phyloP scores from a whole-genome alignment of 2,888 invertebrate genomes.

The Acrobasis repandana region DNA sequence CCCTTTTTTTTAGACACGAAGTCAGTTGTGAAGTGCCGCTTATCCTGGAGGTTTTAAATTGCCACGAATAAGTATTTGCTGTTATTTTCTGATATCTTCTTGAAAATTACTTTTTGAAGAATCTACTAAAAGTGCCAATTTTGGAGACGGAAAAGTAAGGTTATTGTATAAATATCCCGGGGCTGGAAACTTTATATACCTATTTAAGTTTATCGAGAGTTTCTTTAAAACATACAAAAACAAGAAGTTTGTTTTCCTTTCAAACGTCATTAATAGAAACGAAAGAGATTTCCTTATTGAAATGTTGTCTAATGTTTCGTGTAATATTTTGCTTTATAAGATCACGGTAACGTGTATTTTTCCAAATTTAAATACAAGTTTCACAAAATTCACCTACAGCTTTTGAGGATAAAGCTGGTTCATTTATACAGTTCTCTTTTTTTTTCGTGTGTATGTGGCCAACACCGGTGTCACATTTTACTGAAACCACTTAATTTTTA shows the following conservation, averaged over 20 bases:
- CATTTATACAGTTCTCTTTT: too few species aligned
- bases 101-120: slow-evolving; percentile 32
- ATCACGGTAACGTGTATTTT: too few species aligned
- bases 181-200: slow-evolving; percentile 47
- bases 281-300: neutral
- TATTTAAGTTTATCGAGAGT: slow-evolving; percentile 44
- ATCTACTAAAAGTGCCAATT: slow-evolving; percentile 30
- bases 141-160: slow-evolving; percentile 40
- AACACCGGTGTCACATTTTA: too few species aligned
- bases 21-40: slow-evolving; percentile 13
- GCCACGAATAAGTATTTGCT: slow-evolving; percentile 10
- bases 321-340: too few species aligned
- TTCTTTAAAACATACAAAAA: slow-evolving; percentile 44
- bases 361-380: too few species aligned
- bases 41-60: slow-evolving; percentile 17
- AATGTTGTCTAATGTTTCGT: neutral
- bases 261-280: slow-evolving; percentile 37
- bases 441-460: too few species aligned
- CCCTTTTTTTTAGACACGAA: slow-evolving; percentile 11
- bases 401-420: too few species aligned
- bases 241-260: slow-evolving; percentile 40
- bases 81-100: slow-evolving; percentile 30
- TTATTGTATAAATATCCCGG: slow-evolving; percentile 60
- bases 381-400: too few species aligned
- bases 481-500: too few species aligned